Base-by-base conservation (phyloP, 2,888 invertebrate genomes). In the Rhyacophila evoluta region DNA sequence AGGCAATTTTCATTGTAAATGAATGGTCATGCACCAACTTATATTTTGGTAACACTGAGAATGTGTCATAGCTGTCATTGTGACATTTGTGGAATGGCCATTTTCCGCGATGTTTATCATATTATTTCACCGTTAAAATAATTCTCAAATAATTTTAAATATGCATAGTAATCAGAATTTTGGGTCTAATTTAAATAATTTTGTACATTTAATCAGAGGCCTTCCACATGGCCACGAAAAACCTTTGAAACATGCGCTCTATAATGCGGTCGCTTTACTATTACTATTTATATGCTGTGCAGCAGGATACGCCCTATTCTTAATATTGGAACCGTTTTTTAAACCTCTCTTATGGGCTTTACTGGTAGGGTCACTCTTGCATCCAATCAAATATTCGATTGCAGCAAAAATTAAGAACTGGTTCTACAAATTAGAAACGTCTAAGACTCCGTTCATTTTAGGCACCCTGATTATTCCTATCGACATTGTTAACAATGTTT, bases 331-430 rank as follows among this genome's bases (percentile, higher is more conserved):
- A 84, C 97, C 98, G 0, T 98, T 98, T 87, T 92, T 99, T 37
- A 95, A 96, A 83, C 98, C 99, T 0, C 87, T 99, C 75, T 91
- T 98, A 83, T 99, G 99, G 99, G 98, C 99, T 0, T 89, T 98
- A 77, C 89, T 99, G 36, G 96, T 98, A 84, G 99, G 99, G n/a
- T 97, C 98, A 0, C 95, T 98, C 39, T 90, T 99, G n/a, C 97
- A 98, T 87, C 99, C 99, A 0, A 94, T 98, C 85, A 99, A 99
- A 87, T 92, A 94, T 81, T 93, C 92, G 77, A 87, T 98, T 68
- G 93, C 97, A 0, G 92, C 93, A 79, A 89, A 92, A 80, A 90
- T 97, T 25, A 93, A 94, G 83, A 91, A 92, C 83, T 97, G 97
- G 97, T 94, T 97, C 85, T 90, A 92, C 84, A 88, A 90, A 75